Conservation (phyloP, 2,797 vertebrate species). For the Galaxias olidus region DNA sequence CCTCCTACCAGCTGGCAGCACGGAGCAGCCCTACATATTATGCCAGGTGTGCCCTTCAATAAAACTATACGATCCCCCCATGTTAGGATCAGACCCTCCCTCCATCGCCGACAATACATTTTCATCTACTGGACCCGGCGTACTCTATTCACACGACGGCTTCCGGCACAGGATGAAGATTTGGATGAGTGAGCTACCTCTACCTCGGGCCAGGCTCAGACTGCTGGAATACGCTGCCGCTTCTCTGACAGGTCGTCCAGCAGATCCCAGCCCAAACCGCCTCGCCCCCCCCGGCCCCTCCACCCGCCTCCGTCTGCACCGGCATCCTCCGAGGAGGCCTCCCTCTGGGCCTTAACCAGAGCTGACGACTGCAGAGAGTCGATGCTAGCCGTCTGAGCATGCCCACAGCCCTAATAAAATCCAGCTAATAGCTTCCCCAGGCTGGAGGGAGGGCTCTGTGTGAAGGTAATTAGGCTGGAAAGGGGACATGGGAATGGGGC, state of each 20-base stretch:
- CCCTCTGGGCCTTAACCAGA: conserved; percentile 31
- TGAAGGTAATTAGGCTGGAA: conserved; percentile 60
- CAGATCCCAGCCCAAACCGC: not conserved
- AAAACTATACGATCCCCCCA: not conserved
- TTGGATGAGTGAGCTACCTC: no score
- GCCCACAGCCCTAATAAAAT: conserved; percentile 55
- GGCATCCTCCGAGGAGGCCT: not conserved
- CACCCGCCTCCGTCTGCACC: not conserved
- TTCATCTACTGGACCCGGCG: conserved; percentile 19
- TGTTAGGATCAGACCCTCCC: not conserved
- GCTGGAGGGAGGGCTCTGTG: conserved; percentile 47
- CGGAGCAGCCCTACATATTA: no score
- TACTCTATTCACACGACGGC: no score
- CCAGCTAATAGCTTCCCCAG: conserved; percentile 55
- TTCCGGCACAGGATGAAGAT: no score
- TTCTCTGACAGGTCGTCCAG: no score
- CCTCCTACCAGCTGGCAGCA: no score
- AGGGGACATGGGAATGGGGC: conserved; percentile 47
- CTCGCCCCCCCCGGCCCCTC: not conserved
- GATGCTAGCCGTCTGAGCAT: conserved; percentile 30
- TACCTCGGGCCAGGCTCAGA: no score
- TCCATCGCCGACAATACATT: conserved; percentile 6
- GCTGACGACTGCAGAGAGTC: conserved; percentile 34
- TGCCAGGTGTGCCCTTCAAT: not conserved
- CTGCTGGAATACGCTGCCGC: no score